Evolutionary conservation across 2,797 vertebrate genomes (phyloP).

Genomic region (Thamnophis elegans): DNA sequence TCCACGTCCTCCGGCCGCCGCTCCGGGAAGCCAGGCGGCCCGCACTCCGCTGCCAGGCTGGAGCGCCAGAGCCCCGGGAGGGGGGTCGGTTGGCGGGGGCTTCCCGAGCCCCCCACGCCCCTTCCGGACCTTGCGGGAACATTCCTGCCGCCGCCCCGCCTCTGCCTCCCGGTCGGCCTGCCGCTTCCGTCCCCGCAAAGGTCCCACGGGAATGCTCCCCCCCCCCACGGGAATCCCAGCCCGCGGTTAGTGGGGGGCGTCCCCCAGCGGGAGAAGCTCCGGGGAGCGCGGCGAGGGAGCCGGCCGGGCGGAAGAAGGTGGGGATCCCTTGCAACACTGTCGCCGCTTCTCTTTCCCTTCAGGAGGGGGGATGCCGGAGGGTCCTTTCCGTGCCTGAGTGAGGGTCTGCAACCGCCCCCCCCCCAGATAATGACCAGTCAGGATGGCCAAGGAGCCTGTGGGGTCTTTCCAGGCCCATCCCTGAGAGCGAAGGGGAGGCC

Average conservation of each 20-base stretch:
- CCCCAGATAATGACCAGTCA: not conserved
- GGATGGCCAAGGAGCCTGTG: not conserved
- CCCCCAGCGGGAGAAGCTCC: not conserved
- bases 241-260: not conserved
- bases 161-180: no score
- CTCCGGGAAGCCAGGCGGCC: no score
- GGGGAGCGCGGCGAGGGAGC: not conserved
- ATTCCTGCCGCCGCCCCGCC: no score
- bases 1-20: no score
- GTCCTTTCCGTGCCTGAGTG: not conserved
- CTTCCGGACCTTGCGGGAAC: no score
- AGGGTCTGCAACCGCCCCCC: fast-evolving
- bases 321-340: no score
- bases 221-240: not conserved
- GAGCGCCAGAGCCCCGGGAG: no score
- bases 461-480: not conserved
- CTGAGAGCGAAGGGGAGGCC: not conserved
- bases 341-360: not conserved
- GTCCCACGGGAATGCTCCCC: no score
- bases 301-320: not conserved
- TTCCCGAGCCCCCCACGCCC: no score
- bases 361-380: not conserved
- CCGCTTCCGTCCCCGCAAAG: no score
- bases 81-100: no score
- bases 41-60: no score